Percentiles rank a stretch among this genome's conserved stretches.
Conservation (phyloP, 64 coral and sea anemone species). For the Montipora cactus region DNA sequence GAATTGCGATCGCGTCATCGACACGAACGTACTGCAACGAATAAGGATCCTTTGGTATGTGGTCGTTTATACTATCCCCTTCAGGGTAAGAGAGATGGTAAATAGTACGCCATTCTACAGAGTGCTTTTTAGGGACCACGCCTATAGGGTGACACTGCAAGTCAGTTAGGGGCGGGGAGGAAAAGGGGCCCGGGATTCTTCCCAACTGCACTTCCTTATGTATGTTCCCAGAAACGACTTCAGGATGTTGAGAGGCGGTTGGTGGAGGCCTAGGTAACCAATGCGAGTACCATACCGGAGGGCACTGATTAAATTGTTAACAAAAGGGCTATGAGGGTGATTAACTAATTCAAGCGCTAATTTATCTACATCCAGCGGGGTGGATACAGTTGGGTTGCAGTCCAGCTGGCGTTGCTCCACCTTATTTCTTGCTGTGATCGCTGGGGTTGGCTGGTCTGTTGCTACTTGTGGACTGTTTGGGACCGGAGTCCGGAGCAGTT, state of each 20-base stretch:
- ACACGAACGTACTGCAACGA: constrained; percentile 5
- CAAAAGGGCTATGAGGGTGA: not conserved
- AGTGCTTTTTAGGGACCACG: constrained; percentile 23
- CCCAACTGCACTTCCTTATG: constrained; percentile 7
- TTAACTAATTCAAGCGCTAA: constrained; percentile 13
- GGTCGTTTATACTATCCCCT: not conserved
- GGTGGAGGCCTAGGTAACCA: not conserved
- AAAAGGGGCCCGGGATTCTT: constrained; percentile 4
- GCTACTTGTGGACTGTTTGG: not conserved
- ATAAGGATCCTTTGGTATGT: constrained; percentile 7
- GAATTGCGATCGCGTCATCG: constrained; percentile 17
- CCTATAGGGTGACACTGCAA: constrained; percentile 15
- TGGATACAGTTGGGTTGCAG: not conserved
- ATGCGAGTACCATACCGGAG: constrained; percentile 1
- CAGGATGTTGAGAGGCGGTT: not conserved
- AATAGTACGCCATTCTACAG: constrained; percentile 15
- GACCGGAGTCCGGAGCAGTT: not conserved
- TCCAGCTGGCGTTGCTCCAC: not conserved
- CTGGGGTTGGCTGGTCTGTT: not conserved
- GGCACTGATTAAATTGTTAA: not conserved
- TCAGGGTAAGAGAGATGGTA: constrained; percentile 8
- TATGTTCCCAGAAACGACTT: constrained; percentile 1
- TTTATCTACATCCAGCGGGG: not conserved
- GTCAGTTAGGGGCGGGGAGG: not conserved
- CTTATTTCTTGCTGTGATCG: constrained; percentile 5